phyloP scores from a whole-genome alignment of 2,888 invertebrate species.

The Apoda limacodes region DNA sequence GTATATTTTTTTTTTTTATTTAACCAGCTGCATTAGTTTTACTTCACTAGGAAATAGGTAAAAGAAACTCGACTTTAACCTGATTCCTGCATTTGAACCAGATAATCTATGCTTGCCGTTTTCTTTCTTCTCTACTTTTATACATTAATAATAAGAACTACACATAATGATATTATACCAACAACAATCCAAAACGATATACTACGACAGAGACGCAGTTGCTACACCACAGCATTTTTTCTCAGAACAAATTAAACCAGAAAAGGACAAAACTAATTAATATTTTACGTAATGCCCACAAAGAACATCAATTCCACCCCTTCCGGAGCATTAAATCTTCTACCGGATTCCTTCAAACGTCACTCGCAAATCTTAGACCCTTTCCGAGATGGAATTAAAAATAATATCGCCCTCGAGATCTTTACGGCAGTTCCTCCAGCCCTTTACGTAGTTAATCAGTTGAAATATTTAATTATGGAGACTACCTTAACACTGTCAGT shows the following conservation, averaged over 20 bases:
- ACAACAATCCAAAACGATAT: no score
- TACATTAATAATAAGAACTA: no score
- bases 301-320: constrained; percentile 35
- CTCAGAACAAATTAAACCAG: neutral
- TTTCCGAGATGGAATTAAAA: constrained; percentile 54
- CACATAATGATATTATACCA: no score
- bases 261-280: constrained; percentile 29
- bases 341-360: constrained; percentile 37
- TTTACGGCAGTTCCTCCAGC: constrained; percentile 36
- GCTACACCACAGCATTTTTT: constrained; percentile 13
- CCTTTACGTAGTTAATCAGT: constrained; percentile 61
- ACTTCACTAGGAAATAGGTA: no score
- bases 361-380: constrained; percentile 45
- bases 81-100: no score
- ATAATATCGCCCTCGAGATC: constrained; percentile 45
- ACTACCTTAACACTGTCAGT: constrained; percentile 39
- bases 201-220: constrained; percentile 15
- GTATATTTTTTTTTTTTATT: no score
- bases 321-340: constrained; percentile 34
- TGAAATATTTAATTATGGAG: constrained; percentile 64
- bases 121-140: no score
- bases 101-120: no score
- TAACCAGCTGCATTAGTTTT: no score
- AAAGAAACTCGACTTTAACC: no score
- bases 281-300: constrained; percentile 43